Conservation (phyloP, 1,140 invertebrate species). For the Helicoverpa zea region DNA sequence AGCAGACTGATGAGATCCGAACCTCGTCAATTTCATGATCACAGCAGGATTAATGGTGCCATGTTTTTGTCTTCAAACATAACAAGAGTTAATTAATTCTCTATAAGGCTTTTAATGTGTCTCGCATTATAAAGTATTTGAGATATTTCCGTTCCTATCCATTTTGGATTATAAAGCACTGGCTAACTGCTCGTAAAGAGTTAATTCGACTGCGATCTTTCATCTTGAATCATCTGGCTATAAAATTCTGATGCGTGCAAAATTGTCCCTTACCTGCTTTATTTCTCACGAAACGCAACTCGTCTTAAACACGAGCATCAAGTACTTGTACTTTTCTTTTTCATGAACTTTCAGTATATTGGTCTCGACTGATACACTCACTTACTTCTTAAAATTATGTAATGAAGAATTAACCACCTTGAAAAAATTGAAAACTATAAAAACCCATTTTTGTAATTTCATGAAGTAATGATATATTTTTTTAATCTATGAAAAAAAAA, state of each 20-base stretch:
- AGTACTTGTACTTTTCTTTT: neutral
- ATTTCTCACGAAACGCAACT: conserved; percentile 5
- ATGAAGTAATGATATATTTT: neutral
- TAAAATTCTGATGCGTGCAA: conserved; percentile 23
- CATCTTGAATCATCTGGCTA: conserved; percentile 13
- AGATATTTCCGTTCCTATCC: conserved; percentile 27
- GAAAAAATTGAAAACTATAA: too few species aligned
- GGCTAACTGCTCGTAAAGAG: neutral
- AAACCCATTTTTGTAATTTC: neutral
- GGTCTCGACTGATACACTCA: too few species aligned
- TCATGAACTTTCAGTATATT: neutral
- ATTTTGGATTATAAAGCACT: conserved; percentile 5
- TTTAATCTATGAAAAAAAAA: conserved; percentile 13
- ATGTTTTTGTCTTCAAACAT: conserved; percentile 27
- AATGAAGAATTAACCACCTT: too few species aligned
- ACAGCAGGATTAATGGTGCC: conserved; percentile 11
- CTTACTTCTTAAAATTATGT: too few species aligned
- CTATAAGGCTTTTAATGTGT: conserved; percentile 25
- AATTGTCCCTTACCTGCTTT: conserved; percentile 1
- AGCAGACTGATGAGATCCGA: conserved; percentile 63
- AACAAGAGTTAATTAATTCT: conserved; percentile 17
- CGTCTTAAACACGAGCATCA: neutral
- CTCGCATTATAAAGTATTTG: conserved; percentile 30
- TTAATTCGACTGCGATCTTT: conserved; percentile 13
- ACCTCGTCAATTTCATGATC: conserved; percentile 52